Evolutionary conservation across 1,140 invertebrate genomes (phyloP).

Genomic region (Mylabris phalerata): DNA sequence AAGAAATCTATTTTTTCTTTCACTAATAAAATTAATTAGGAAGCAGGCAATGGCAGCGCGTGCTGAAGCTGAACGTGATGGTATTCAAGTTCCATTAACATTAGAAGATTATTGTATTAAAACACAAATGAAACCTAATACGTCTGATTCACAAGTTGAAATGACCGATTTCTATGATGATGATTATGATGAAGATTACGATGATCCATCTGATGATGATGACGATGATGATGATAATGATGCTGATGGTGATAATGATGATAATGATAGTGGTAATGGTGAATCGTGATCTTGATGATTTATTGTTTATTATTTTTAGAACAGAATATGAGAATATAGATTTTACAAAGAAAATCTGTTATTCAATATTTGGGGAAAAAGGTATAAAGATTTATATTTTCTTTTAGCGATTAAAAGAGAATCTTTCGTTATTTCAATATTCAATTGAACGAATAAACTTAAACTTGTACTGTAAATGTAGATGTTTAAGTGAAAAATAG

Average conservation of each 20-base stretch:
- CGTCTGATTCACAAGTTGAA: conserved; percentile 64
- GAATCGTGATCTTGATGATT: conserved; percentile 37
- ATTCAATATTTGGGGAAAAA: not conserved
- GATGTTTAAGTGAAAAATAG: no score
- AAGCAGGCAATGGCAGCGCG: conserved; percentile 95
- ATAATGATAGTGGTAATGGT: conserved; percentile 45
- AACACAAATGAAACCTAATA: conserved; percentile 71
- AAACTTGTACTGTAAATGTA: no score
- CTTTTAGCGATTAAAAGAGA: not conserved
- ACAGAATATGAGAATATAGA: not conserved
- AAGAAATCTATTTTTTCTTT: no score
- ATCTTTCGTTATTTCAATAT: not conserved
- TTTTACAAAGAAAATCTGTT: not conserved
- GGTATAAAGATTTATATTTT: not conserved
- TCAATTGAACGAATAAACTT: no score
- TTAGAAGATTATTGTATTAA: conserved; percentile 98
- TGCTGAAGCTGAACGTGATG: conserved; percentile 91
- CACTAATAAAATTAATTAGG: conserved; percentile 45
- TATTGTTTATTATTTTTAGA: not conserved
- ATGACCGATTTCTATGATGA: conserved; percentile 93
- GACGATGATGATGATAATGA: conserved; percentile 69
- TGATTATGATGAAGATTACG: conserved; percentile 76
- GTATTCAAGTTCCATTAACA: conserved; percentile 93
- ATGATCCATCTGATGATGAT: conserved; percentile 56
- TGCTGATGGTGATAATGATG: conserved; percentile 45